Evolutionary conservation across 2,113 vertebrate genomes (phyloP), one percentile per base, ranked within the genome.

Genomic region (Carassius auratus): DNA sequence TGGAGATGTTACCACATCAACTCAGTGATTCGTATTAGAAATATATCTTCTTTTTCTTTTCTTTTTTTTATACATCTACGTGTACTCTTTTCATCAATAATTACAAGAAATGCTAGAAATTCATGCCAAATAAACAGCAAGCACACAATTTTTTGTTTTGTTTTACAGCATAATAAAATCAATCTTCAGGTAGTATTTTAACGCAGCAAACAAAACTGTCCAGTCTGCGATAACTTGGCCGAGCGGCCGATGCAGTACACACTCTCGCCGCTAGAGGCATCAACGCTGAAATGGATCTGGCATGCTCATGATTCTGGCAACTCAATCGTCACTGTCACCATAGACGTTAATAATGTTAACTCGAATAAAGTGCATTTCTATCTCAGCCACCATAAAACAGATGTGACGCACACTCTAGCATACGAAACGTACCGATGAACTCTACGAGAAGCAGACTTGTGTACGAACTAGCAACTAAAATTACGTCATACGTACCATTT

Each of bases 291-390:
- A 76, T 86, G 26, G 84, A 88, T 84, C 86, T 48, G 85, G 68
- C 74, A 76, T 86, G 88, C 81, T 74, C 75, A 77, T 23, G 50
- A 66, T 64, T 57, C 83, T 52, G 57, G 62, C 84, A 61, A 6
- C 66, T 73, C 36, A 10, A 86, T 68, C 55, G 85, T 76, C 57
- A 82, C 71, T 74, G 55, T 84, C 84, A 61, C 81, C 77, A 83
- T 61, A 42, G 69, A 83, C 84, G 81, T 87, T 85, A 88, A 89
- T 57, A 84, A 84, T 10, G 68, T 85, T 74, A 87, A 86, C 71
- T 88, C 62, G 86, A 87, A 88, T 92, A 92, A 94, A 93, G 92
- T 92, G 92, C 91, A 93, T 92, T 89, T 90, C 92, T 92, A 90
- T 89, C 91, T 92, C 90, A 92, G 92, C 91, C 91, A 90, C 89